phyloP scores from a whole-genome alignment of 2,113 vertebrate genomes.

The Ophthalmolycus amberensis region DNA sequence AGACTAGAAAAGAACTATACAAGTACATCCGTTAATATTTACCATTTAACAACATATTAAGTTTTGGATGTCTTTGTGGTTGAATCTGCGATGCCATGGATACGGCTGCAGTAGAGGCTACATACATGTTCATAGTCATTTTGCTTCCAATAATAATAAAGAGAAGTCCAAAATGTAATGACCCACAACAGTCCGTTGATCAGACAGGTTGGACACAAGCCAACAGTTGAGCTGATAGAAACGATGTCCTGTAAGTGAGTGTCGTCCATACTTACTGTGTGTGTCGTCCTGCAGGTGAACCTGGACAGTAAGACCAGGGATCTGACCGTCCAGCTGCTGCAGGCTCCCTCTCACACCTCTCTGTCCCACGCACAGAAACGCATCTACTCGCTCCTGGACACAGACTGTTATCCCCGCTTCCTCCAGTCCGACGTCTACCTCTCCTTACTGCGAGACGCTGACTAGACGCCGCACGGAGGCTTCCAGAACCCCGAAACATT shows the following conservation, averaged over 20 bases:
- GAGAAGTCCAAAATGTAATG: neutral
- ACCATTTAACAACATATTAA: no score
- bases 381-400: slow-evolving; percentile 84
- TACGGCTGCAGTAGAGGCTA: no score
- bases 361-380: slow-evolving; percentile 81
- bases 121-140: no score
- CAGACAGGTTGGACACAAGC: neutral
- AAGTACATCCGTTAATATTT: no score
- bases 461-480: neutral
- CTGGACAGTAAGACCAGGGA: slow-evolving; percentile 84
- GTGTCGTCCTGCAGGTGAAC: slow-evolving; percentile 77
- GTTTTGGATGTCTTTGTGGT: no score
- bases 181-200: neutral
- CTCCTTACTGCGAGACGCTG: slow-evolving; percentile 69
- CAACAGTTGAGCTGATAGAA: neutral
- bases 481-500: neutral
- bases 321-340: slow-evolving; percentile 80
- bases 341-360: slow-evolving; percentile 78
- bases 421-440: slow-evolving; percentile 83
- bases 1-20: no score
- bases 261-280: neutral
- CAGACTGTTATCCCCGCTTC: slow-evolving; percentile 84
- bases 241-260: no score
- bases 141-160: neutral
- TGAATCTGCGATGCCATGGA: no score